phyloP scores from a whole-genome alignment of 2,113 vertebrate species.

The Gallinago media region DNA sequence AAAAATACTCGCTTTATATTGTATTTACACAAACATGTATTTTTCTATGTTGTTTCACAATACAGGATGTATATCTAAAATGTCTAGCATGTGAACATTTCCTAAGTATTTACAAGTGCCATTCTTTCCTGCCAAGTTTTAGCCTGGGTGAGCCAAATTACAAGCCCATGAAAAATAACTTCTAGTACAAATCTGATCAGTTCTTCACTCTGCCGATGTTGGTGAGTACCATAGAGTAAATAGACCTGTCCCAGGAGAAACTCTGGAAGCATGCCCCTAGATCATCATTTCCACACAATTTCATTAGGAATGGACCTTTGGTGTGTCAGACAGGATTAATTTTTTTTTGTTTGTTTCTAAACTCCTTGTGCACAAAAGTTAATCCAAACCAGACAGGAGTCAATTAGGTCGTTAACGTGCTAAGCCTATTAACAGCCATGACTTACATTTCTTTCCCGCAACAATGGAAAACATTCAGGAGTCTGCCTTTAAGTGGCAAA shows the following conservation, averaged over 20 bases:
- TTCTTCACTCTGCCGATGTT: not conserved
- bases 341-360: slow-evolving; percentile 16
- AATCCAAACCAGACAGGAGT: slow-evolving; percentile 60
- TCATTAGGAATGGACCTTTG: slow-evolving; percentile 25
- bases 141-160: not conserved
- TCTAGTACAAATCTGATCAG: not conserved
- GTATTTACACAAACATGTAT: not conserved
- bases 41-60: not conserved
- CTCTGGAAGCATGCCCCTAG: not conserved
- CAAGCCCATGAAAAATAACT: not conserved
- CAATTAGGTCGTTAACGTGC: slow-evolving; percentile 28
- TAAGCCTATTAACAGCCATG: slow-evolving; percentile 31
- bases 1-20: not conserved
- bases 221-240: not conserved
- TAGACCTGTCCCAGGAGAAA: slow-evolving; percentile 24
- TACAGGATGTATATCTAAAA: not conserved
- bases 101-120: not conserved
- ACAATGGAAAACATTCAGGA: slow-evolving; percentile 7
- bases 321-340: slow-evolving; percentile 21
- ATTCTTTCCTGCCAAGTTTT: slow-evolving; percentile 3
- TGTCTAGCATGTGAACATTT: not conserved
- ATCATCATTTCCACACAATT: not conserved
- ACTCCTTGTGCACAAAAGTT: slow-evolving; percentile 25
- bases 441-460: slow-evolving; percentile 33
- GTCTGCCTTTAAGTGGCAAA: slow-evolving; percentile 12